Conservation (phyloP, 1,140 invertebrate species). For the Thereuonema tuberculata region DNA sequence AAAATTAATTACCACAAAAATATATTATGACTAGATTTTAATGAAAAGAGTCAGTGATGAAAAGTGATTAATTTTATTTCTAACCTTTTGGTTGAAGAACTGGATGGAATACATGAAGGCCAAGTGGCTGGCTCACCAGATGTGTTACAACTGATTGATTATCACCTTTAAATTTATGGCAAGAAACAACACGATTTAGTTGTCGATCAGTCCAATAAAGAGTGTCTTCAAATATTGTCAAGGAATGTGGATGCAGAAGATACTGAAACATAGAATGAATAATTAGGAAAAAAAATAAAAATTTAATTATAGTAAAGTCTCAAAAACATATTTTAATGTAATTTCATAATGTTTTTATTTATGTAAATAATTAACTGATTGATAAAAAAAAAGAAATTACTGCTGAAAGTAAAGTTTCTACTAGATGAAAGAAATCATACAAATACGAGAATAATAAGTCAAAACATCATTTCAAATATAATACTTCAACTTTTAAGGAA, state of each 20-base stretch:
- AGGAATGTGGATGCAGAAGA: constrained; percentile 83
- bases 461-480: too few relatives aligned
- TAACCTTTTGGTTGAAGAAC: constrained; percentile 60
- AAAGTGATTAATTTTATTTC: not conserved
- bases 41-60: not conserved
- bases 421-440: too few relatives aligned
- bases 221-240: constrained; percentile 79
- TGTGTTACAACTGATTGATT: constrained; percentile 90
- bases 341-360: too few relatives aligned
- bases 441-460: too few relatives aligned
- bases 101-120: constrained; percentile 86
- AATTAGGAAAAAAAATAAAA: not conserved
- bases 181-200: constrained; percentile 58
- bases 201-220: constrained; percentile 95
- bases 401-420: too few relatives aligned
- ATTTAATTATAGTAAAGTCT: constrained; percentile 6
- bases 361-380: too few relatives aligned
- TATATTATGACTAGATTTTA: not conserved
- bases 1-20: not conserved
- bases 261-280: constrained; percentile 60
- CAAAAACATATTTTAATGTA: not conserved
- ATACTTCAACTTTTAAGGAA: too few relatives aligned
- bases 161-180: constrained; percentile 76
- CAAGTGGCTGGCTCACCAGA: constrained; percentile 82
- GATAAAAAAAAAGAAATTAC: too few relatives aligned